Evolutionary conservation across 2,113 vertebrate genomes (phyloP).

Genomic region (Caracal caracal): DNA sequence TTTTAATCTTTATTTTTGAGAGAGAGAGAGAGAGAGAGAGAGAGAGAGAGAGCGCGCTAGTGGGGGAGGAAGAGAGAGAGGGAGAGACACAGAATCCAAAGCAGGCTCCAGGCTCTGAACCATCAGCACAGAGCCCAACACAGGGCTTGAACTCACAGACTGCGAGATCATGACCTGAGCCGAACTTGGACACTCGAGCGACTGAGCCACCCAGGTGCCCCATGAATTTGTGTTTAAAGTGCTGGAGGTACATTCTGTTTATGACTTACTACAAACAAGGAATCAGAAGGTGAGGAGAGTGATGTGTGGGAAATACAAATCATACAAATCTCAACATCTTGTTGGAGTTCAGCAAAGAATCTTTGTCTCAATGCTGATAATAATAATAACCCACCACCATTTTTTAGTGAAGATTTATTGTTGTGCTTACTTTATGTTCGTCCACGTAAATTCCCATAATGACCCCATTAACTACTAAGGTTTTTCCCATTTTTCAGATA

Average conservation of each 20-base stretch:
- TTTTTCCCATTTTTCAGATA: background rate
- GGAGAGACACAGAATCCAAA: too few species aligned
- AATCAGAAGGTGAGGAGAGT: background rate
- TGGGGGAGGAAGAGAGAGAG: too few species aligned
- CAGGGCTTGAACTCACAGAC: too few species aligned
- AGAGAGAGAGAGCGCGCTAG: too few species aligned
- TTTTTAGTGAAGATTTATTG: background rate
- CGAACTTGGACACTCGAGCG: too few species aligned
- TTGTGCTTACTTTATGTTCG: background rate
- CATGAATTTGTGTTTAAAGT: background rate
- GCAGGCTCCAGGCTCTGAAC: too few species aligned
- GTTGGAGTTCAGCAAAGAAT: background rate
- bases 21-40: too few species aligned
- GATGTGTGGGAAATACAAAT: background rate
- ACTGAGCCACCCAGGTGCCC: too few species aligned
- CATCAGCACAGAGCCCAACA: too few species aligned
- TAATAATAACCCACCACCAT: accelerated
- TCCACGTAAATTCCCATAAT: background rate
- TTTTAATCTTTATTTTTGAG: too few species aligned
- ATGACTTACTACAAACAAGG: background rate
- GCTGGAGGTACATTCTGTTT: background rate
- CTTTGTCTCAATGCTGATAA: background rate
- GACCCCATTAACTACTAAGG: background rate
- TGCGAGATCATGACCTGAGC: too few species aligned
- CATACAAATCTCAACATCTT: background rate